These are phyloP conservation scores for Ramazzottius varieornatus DNA, from an alignment of 2,888 invertebrate genomes.

Conservation along the genomic window DNA sequence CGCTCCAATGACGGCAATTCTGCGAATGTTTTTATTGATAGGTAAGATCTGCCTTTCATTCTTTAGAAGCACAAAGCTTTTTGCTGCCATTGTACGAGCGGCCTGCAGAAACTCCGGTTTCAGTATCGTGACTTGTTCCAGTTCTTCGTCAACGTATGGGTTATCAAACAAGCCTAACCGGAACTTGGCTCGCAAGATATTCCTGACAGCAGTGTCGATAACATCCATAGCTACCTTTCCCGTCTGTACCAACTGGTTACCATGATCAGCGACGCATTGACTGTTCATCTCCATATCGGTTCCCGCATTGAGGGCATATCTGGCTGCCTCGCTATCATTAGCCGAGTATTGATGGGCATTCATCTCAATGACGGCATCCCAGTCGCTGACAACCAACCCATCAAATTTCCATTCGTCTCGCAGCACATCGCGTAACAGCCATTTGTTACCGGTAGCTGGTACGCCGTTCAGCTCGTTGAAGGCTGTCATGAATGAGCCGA, in stretches of 20 bases:
- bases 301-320: neutral
- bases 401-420: neutral
- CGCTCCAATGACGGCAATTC: neutral
- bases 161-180: neutral
- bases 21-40: neutral
- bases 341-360: neutral
- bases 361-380: neutral
- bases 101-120: neutral
- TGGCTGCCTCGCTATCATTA: neutral
- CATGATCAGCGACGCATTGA: neutral
- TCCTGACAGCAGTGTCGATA: neutral
- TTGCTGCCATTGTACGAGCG: neutral
- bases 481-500: conserved; percentile 5
- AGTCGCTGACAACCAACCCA: neutral
- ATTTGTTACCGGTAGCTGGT: conserved; percentile 1
- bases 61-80: neutral
- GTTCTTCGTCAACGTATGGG: neutral
- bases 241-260: neutral
- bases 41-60: neutral
- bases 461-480: conserved; percentile 6
- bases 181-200: neutral
- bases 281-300: conserved; percentile 1
- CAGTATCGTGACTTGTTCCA: neutral
- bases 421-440: neutral
- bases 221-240: neutral